A percentile compares a stretch with the other conserved stretches of the same genome.
Evolutionary conservation across 1,140 invertebrate genomes (phyloP).

Genomic region (Diachasma alloeum): DNA sequence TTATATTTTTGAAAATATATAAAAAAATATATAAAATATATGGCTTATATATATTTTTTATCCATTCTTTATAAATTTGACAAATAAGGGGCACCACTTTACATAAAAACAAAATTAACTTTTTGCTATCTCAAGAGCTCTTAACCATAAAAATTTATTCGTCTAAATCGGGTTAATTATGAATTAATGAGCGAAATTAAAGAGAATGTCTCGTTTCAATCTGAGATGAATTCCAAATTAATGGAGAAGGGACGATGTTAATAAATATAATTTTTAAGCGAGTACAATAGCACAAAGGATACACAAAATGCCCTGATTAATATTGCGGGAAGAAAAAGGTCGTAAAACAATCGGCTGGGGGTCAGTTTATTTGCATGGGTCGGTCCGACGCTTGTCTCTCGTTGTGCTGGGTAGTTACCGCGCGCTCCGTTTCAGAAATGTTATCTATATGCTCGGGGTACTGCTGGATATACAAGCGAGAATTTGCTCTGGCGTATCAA

Average conservation of each 20-base stretch:
- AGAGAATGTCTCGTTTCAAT: too few relatives aligned
- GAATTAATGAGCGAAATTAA: too few relatives aligned
- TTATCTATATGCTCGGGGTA: background rate
- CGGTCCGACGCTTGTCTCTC: background rate
- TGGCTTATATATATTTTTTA: too few relatives aligned
- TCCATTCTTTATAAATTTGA: too few relatives aligned
- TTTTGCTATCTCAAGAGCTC: too few relatives aligned
- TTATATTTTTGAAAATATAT: too few relatives aligned
- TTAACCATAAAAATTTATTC: too few relatives aligned
- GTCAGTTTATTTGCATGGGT: constrained; percentile 13
- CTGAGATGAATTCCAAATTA: too few relatives aligned
- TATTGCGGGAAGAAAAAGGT: constrained; percentile 3
- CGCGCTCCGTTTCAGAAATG: background rate
- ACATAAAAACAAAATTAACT: too few relatives aligned
- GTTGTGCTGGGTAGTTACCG: background rate
- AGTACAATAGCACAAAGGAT: background rate
- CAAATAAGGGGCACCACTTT: too few relatives aligned
- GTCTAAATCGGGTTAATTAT: too few relatives aligned
- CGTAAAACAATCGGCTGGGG: background rate
- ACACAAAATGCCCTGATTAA: background rate
- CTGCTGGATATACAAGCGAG: background rate
- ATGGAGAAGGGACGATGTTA: background rate
- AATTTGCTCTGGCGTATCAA: background rate
- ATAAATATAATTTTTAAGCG: background rate
- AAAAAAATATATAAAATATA: too few relatives aligned